These are phyloP conservation scores for Scalopus aquaticus DNA, from an alignment of 2,113 vertebrate species.

Conservation along the genomic window DNA sequence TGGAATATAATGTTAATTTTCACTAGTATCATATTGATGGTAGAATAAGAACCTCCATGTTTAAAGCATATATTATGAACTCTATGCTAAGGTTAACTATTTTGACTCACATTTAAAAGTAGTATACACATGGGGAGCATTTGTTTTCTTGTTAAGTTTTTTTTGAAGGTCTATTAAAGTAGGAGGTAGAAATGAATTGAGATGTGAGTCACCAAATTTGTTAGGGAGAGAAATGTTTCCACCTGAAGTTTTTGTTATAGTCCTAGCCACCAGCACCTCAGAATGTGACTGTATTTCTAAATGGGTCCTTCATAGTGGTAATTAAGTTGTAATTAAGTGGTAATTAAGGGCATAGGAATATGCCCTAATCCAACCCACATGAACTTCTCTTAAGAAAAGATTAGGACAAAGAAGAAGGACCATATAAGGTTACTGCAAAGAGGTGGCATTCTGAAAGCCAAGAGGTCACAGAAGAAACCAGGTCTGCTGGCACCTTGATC, in stretches of 20 bases:
- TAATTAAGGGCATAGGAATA: background rate
- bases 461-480: background rate
- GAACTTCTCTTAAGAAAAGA: background rate
- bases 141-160: background rate
- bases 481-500: background rate
- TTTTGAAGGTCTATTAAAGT: background rate
- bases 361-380: background rate
- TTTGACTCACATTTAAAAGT: background rate
- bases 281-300: background rate
- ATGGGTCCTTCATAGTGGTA: background rate
- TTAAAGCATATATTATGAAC: background rate
- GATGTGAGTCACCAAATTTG: fast-evolving
- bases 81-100: background rate
- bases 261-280: background rate
- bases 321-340: background rate
- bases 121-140: background rate
- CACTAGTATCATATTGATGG: background rate
- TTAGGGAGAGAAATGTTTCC: background rate
- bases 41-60: background rate
- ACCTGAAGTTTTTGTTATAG: background rate
- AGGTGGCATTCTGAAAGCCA: background rate
- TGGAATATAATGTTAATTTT: background rate
- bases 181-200: background rate
- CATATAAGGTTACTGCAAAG: background rate
- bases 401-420: background rate